phyloP scores from a whole-genome alignment of 1,140 invertebrate species.

The Drosophila chauvacae region DNA sequence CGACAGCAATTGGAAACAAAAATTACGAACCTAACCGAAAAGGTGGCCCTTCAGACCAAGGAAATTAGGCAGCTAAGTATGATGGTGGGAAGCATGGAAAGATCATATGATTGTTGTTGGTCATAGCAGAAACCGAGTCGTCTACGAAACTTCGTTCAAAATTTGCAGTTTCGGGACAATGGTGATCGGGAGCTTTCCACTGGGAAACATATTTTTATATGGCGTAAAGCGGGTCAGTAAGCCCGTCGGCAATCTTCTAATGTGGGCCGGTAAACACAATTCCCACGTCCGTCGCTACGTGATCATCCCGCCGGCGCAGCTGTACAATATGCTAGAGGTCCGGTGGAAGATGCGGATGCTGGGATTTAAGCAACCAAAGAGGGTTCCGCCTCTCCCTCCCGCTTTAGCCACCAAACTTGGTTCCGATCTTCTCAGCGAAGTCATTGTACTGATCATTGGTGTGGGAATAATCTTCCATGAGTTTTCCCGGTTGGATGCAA shows the following conservation, averaged over 20 bases:
- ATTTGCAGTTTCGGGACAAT: conserved; percentile 37
- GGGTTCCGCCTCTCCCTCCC: conserved; percentile 29
- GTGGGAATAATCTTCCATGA: conserved; percentile 36
- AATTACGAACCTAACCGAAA: conserved; percentile 20
- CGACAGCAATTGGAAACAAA: conserved; percentile 13
- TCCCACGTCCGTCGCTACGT: conserved; percentile 17
- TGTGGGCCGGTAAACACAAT: conserved; percentile 29
- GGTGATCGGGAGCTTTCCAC: conserved; percentile 48
- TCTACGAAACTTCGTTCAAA: conserved; percentile 1
- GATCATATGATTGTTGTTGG: background rate
- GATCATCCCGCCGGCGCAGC: conserved; percentile 49
- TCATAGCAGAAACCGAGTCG: background rate
- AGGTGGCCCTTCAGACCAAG: conserved; percentile 17
- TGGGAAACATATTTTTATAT: conserved; percentile 48
- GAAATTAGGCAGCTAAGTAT: conserved; percentile 36
- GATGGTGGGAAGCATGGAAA: background rate
- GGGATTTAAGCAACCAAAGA: conserved; percentile 43
- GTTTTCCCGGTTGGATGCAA: conserved; percentile 22
- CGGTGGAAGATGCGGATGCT: conserved; percentile 55
- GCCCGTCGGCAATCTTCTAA: conserved; percentile 33
- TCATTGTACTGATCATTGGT: conserved; percentile 36
- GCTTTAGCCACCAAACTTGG: conserved; percentile 40
- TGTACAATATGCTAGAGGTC: conserved; percentile 40
- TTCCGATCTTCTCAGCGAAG: conserved; percentile 47
- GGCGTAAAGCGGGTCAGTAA: conserved; percentile 32